Evolutionary conservation across 2,888 invertebrate genomes (phyloP), one percentile per base, ranked within the genome.

Genomic region (Erpobdella octoculata): DNA sequence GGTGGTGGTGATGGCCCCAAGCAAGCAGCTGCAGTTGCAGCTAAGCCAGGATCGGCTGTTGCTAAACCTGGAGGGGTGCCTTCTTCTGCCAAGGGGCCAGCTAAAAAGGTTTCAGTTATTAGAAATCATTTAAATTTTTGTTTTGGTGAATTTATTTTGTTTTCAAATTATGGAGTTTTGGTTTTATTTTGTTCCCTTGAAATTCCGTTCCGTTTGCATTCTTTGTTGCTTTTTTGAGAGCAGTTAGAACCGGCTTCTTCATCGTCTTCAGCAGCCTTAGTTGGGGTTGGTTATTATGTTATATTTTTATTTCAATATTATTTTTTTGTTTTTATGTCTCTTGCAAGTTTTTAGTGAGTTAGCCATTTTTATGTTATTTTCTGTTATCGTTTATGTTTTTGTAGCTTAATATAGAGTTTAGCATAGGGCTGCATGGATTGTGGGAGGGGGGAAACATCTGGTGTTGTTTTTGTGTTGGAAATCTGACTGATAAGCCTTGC

Each of bases 31-130:
- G 53, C 53, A 18, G n/a, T n/a, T n/a, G n/a, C n/a, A n/a, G n/a
- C 75, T 35, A 70, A 77, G 35, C 72, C 76, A 59, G 75, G 77
- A 1, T 71, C 75, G 9, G 75, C 78, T 18, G 70, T 75, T 28
- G 73, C 73, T 25, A 73, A 66, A 31, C 71, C 72, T 18, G 70
- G 15, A 41, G 41, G 9, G 53, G n/a, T n/a, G n/a, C n/a, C 75
- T 5, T 72, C 66, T 59, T 41, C 71, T 53, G 67, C 71, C 15
- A 62, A 62, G 33, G 62, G 31, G 8, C 31, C 33, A 2, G 31
- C 62, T n/a, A 62, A 62, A 31, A 62, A 62, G 18, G 62, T 41
- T 41, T 41, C 41, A 18, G 9, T 41, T 41, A 12, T 41, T 9
- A 53, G 41, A 53, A 25, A 4, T 53, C 12, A 53, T 18, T 53